Evolutionary conservation across 1,140 invertebrate species (phyloP).

Genomic region (Leptinotarsa lineolata): DNA sequence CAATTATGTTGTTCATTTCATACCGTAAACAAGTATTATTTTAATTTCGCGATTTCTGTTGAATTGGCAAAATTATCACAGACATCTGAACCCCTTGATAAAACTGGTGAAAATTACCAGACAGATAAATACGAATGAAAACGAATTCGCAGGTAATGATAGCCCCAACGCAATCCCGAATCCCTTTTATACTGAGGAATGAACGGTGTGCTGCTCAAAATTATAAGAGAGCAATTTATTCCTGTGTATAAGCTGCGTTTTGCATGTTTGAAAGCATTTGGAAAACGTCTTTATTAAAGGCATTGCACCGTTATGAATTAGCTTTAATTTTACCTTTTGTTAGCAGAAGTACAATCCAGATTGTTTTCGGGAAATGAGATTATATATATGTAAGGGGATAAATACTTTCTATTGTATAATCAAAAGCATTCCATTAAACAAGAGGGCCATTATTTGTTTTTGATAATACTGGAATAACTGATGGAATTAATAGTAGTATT

Average conservation of each 20-base stretch:
- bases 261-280: conserved; percentile 19
- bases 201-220: conserved; percentile 18
- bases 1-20: no score
- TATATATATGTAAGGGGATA: conserved; percentile 13
- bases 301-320: conserved; percentile 16
- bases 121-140: background rate
- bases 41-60: no score
- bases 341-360: conserved; percentile 20
- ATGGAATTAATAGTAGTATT: background rate
- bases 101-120: no score
- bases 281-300: conserved; percentile 24
- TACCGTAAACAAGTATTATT: no score
- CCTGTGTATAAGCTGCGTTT: conserved; percentile 16
- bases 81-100: no score
- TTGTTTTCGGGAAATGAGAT: conserved; percentile 20
- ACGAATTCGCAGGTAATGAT: background rate
- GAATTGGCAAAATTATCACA: no score
- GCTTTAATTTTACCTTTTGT: conserved; percentile 26
- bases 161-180: conserved; percentile 1
- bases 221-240: conserved; percentile 22
- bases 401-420: conserved; percentile 25
- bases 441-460: background rate
- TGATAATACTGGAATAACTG: background rate
- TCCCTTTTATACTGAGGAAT: background rate
- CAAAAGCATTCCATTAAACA: background rate